A percentile compares a stretch with the other conserved stretches of the same genome.
phyloP scores from a whole-genome alignment of 2,113 vertebrate genomes.

The Danio rerio region GRCz12tu NC_133188.1:56458001-56458500 shows the following conservation, averaged over 20 bases:
- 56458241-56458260: too few species aligned
- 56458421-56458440: too few species aligned
- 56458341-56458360: neutral
- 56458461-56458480: too few species aligned
- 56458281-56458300: neutral
- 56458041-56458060: constrained; percentile 1
- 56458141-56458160: constrained; percentile 14
- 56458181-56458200: constrained; percentile 8
- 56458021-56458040: neutral
- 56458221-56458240: neutral
- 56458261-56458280: too few species aligned
- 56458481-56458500: neutral
- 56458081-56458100: constrained; percentile 32
- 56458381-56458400: neutral
- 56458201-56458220: constrained; percentile 6
- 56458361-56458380: neutral
- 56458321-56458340: constrained; percentile 7
- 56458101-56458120: constrained; percentile 24
- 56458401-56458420: too few species aligned
- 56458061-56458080: constrained; percentile 15
- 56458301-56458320: constrained; percentile 13
- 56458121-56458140: constrained; percentile 23
- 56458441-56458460: too few species aligned
- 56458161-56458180: neutral
- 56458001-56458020: neutral